Evolutionary conservation across 2,113 vertebrate genomes (phyloP), one percentile per base, ranked within the genome.

Genomic region (Okapia johnstoni): DNA sequence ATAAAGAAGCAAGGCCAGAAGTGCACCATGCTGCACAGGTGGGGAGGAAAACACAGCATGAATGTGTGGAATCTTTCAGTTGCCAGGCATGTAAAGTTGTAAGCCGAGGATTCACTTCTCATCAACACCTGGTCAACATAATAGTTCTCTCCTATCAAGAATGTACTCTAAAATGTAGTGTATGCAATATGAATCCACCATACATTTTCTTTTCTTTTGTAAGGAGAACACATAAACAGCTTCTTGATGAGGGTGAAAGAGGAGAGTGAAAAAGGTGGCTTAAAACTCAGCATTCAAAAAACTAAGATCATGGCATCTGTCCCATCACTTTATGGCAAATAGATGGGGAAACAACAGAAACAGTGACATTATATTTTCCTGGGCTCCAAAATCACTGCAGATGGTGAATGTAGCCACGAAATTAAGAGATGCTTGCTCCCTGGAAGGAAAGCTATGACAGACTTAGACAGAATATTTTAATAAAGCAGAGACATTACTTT

Each of bases 11-110:
- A 26, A 86, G 33, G 11, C n/a, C 19, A 23, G 36, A 9, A 23
- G 50, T 5, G 1, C 5, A 19, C 25, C 0, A 0, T 26, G 11
- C 76, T 84, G 16, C 46, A 57, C 0, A 5, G 23, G 7, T 25
- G 3, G 19, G 43, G 15, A 80, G 46, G 16, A 55, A 33, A 46
- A 23, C 54, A 92, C 7, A n/a, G 17, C 0, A 0, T 30, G 40
- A 19, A n/a, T 9, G 19, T 33, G 63, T 3, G 23, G 54, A 33
- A 6, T n/a, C 86, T 76, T 54, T 57, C 43, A 21, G 13, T 61
- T 54, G 54, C 84, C 52, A 10, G 46, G 50, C 15, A 26, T 15
- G 4, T n/a, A 8, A 46, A 57, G 55, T 26, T 46, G 12, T 21
- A 87, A 76, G 36, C 10, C 17, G 21, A 52, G 10, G 50, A 28